A percentile compares a stretch with the other conserved stretches of the same genome.
Evolutionary conservation across 2,888 invertebrate genomes (phyloP).

Genomic region (Acanthosoma haemorrhoidale): DNA sequence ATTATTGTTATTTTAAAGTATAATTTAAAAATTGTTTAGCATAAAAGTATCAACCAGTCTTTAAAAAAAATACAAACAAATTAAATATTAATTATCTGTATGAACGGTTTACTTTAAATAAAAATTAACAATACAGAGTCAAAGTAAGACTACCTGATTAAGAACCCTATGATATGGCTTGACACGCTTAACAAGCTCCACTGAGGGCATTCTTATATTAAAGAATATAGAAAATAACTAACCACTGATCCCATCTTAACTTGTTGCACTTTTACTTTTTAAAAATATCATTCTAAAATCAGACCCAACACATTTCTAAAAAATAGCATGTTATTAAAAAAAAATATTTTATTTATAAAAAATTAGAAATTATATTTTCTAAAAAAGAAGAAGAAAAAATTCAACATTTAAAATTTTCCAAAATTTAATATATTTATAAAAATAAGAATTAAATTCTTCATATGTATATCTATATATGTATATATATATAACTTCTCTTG

Average conservation of each 20-base stretch:
- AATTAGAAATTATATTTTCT: constrained; percentile 20
- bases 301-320: constrained; percentile 11
- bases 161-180: neutral
- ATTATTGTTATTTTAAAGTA: neutral
- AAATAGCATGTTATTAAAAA: constrained; percentile 9
- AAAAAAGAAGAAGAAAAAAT: constrained; percentile 7
- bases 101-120: too few relatives aligned
- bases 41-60: neutral
- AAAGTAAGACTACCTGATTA: neutral
- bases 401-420: constrained; percentile 22
- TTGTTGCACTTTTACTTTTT: constrained; percentile 20
- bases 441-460: constrained; percentile 12
- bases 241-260: constrained; percentile 24
- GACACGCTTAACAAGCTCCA: constrained; percentile 17
- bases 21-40: neutral
- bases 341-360: neutral
- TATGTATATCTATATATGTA: constrained; percentile 8
- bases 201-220: constrained; percentile 1
- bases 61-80: neutral
- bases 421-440: constrained; percentile 26
- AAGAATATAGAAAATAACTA: constrained; percentile 10
- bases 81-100: too few relatives aligned
- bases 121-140: too few relatives aligned
- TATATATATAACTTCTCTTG: neutral
- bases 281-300: constrained; percentile 22